phyloP scores from a whole-genome alignment of 2,888 invertebrate genomes.

The Cotesia congregata region DNA sequence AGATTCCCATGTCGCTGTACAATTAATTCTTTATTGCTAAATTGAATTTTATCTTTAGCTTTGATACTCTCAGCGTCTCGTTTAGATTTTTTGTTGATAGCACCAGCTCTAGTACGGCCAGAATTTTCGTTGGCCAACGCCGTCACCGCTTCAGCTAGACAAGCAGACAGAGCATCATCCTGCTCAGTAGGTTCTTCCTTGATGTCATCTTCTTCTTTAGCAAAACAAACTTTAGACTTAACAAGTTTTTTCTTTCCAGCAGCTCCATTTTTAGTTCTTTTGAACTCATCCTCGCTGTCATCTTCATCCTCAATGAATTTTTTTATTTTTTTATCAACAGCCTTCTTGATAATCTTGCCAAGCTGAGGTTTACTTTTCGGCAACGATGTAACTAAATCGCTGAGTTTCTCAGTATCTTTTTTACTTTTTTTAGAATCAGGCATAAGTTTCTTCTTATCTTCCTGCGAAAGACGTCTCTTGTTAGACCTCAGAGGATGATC shows the following conservation, averaged over 20 bases:
- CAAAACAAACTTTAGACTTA: conserved; percentile 58
- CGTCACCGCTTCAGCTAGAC: conserved; percentile 66
- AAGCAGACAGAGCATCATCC: conserved; percentile 61
- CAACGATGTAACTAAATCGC: background rate
- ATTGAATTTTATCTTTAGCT: conserved; percentile 55
- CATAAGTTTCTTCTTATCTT: conserved; percentile 51
- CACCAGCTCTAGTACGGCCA: conserved; percentile 51
- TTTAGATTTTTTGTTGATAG: conserved; percentile 54
- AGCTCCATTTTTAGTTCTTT: conserved; percentile 31
- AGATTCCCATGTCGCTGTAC: conserved; percentile 74
- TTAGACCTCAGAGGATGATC: conserved; percentile 54
- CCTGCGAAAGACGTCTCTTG: conserved; percentile 57
- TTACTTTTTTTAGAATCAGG: conserved; percentile 37
- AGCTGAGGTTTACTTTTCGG: conserved; percentile 13
- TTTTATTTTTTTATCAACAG: conserved; percentile 32
- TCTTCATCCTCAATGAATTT: conserved; percentile 6
- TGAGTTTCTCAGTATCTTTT: conserved; percentile 36
- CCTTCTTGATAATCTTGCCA: conserved; percentile 29
- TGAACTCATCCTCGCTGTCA: background rate
- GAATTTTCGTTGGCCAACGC: conserved; percentile 62
- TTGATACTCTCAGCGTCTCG: conserved; percentile 52
- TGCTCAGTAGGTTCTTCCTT: conserved; percentile 25
- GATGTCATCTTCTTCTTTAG: conserved; percentile 48
- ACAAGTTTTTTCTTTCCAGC: conserved; percentile 54
- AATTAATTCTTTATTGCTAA: conserved; percentile 72